phyloP scores from a whole-genome alignment of 2,888 invertebrate genomes.

The Dioctria linearis region DNA sequence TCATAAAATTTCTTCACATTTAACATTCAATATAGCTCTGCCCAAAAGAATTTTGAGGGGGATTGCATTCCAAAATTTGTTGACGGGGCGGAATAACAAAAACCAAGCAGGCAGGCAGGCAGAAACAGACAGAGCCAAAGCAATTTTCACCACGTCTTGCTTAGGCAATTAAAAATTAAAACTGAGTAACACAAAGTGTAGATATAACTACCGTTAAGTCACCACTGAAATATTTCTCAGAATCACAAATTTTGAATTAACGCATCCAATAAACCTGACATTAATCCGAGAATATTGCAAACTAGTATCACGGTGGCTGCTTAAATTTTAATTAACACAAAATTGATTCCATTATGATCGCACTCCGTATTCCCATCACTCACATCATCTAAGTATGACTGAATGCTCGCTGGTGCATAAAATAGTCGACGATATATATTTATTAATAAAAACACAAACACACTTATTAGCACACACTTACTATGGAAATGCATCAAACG shows the following conservation, averaged over 20 bases:
- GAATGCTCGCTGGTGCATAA: too few relatives aligned
- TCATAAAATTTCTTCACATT: too few relatives aligned
- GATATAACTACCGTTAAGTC: constrained; percentile 3
- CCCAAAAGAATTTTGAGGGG: constrained; percentile 2
- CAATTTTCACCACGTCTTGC: constrained; percentile 17
- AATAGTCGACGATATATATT: neutral
- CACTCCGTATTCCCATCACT: neutral
- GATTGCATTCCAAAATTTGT: constrained; percentile 18
- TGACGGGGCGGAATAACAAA: neutral
- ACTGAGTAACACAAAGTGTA: constrained; percentile 11
- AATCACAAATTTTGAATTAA: constrained; percentile 2
- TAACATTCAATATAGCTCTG: neutral
- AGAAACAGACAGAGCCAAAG: neutral
- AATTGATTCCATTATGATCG: constrained; percentile 25
- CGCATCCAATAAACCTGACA: neutral
- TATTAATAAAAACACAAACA: neutral
- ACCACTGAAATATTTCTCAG: constrained; percentile 17
- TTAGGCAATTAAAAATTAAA: constrained; percentile 31
- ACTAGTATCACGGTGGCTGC: neutral
- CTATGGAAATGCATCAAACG: neutral
- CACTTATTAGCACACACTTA: neutral
- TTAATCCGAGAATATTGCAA: constrained; percentile 1
- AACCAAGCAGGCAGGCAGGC: neutral
- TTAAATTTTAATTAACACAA: constrained; percentile 46
- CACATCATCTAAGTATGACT: too few relatives aligned